These are phyloP conservation scores for Grapholita molesta DNA, from an alignment of 1,140 invertebrate species.

Conservation along the genomic window DNA sequence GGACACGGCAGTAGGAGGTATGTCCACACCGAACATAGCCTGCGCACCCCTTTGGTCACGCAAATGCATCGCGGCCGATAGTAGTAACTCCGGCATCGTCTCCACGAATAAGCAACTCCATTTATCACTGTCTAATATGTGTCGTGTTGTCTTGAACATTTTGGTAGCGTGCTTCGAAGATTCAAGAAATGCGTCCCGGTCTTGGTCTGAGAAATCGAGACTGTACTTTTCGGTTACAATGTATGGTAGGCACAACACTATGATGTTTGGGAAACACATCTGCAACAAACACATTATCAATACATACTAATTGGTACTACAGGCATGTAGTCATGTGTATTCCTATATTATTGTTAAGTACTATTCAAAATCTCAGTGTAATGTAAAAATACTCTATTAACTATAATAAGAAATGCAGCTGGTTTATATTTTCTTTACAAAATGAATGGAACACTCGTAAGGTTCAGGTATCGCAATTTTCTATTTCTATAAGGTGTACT, in stretches of 20 bases:
- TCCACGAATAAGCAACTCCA: constrained; percentile 58
- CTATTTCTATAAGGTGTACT: no score
- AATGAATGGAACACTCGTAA: no score
- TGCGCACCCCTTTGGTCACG: constrained; percentile 38
- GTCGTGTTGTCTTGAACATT: constrained; percentile 47
- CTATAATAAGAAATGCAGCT: no score
- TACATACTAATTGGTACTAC: not conserved
- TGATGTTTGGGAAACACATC: constrained; percentile 53
- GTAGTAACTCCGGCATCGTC: constrained; percentile 56
- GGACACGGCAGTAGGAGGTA: constrained; percentile 29
- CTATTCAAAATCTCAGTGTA: no score
- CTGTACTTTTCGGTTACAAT: constrained; percentile 56
- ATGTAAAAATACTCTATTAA: no score
- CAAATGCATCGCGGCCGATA: constrained; percentile 41
- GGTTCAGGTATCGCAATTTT: no score
- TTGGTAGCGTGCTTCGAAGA: constrained; percentile 34
- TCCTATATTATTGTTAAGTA: no score
- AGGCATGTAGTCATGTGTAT: no score
- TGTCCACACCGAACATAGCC: constrained; percentile 36
- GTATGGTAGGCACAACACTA: constrained; percentile 52
- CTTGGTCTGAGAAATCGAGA: constrained; percentile 3
- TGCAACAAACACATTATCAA: constrained; percentile 31
- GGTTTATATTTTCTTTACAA: no score
- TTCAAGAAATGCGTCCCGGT: constrained; percentile 22
- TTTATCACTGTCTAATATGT: constrained; percentile 48